Evolutionary conservation across 2,113 vertebrate species (phyloP).

Genomic region (Dissostichus mawsoni): DNA sequence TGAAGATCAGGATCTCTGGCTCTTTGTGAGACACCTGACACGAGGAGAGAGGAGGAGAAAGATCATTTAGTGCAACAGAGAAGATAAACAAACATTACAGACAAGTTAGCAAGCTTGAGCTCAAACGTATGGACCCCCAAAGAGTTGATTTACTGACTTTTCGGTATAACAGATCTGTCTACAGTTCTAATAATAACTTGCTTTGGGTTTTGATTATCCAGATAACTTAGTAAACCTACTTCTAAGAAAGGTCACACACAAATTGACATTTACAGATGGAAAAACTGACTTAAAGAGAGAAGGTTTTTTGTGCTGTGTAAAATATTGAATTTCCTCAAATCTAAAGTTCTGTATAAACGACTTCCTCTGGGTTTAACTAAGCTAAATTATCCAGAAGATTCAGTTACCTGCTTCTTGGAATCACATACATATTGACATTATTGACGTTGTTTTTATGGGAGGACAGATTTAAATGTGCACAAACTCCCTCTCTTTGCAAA

Average conservation of each 20-base stretch:
- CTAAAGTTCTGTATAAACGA: too few species aligned
- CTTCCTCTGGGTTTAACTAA: too few species aligned
- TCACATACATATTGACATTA: too few species aligned
- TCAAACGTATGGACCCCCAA: neutral
- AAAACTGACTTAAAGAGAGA: neutral
- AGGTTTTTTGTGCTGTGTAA: too few species aligned
- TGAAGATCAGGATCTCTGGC: conserved; percentile 81
- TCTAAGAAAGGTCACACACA: neutral
- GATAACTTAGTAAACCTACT: neutral
- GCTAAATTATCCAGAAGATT: too few species aligned
- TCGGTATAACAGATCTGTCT: neutral
- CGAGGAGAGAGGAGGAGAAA: neutral
- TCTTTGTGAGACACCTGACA: conserved; percentile 84
- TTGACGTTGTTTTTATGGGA: neutral
- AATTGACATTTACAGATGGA: neutral
- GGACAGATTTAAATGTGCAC: neutral
- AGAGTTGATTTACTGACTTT: neutral
- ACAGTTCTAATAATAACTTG: neutral
- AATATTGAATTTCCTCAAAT: too few species aligned
- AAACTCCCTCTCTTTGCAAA: neutral
- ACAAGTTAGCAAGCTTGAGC: neutral
- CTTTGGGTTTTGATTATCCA: neutral
- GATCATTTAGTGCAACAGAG: neutral
- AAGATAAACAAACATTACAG: neutral
- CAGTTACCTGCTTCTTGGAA: too few species aligned